Percentiles rank a stretch among this genome's conserved stretches.
Conservation (phyloP, 2,888 invertebrate species). For the Leucophora obtusa region DNA sequence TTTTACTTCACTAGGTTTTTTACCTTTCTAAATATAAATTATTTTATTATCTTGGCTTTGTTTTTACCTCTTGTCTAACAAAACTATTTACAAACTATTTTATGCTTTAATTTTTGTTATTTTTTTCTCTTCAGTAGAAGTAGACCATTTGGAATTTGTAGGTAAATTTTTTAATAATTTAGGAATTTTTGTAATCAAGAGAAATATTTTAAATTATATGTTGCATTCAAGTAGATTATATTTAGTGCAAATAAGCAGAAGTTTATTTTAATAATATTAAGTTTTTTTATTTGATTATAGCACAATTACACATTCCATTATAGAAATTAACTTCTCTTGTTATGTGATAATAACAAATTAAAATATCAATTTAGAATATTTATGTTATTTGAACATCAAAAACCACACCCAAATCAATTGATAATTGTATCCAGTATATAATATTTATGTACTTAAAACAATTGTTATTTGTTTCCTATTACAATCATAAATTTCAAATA, state of each 20-base stretch:
- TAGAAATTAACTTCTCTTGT: no score
- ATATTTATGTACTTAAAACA: background rate
- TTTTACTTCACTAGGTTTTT: background rate
- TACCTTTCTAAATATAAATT: background rate
- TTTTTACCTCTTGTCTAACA: conserved; percentile 41
- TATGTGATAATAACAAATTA: no score
- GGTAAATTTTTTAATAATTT: conserved; percentile 29
- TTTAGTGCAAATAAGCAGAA: no score
- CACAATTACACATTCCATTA: no score
- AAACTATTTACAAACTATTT: conserved; percentile 58
- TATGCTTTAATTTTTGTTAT: conserved; percentile 11
- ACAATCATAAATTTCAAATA: conserved; percentile 17
- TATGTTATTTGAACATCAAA: no score
- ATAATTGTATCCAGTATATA: background rate
- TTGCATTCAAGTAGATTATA: no score
- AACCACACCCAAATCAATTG: background rate
- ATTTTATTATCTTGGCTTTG: background rate
- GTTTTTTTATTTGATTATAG: no score
- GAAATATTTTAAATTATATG: conserved; percentile 15
- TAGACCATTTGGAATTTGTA: conserved; percentile 56
- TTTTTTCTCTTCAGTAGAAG: background rate
- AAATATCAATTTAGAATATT: no score
- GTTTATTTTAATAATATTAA: no score
- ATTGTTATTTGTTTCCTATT: background rate
- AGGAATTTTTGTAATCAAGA: conserved; percentile 51